Evolutionary conservation across 2,797 vertebrate species (phyloP).

Genomic region (Ctenosaura bakeri): DNA sequence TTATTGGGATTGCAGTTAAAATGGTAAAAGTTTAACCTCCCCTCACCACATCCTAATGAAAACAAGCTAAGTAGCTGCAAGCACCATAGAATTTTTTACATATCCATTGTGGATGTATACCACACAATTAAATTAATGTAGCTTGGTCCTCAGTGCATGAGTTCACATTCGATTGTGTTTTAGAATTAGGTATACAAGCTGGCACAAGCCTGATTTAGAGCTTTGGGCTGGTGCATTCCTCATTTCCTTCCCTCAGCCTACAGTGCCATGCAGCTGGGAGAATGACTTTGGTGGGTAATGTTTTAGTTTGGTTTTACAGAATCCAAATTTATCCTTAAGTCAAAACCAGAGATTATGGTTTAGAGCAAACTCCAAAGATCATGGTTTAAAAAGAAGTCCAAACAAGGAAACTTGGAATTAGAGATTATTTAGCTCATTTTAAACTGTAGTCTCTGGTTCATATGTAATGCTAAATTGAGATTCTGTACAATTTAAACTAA

Average conservation of each 20-base stretch:
- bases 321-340: neutral
- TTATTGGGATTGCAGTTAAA: neutral
- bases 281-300: neutral
- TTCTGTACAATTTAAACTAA: neutral
- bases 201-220: neutral
- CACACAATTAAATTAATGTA: neutral
- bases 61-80: neutral
- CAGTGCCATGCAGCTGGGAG: neutral
- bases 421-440: neutral
- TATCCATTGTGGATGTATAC: too few relatives aligned
- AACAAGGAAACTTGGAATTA: neutral
- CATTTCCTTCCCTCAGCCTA: neutral
- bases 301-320: neutral
- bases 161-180: neutral
- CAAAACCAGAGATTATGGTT: neutral
- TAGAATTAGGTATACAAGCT: neutral
- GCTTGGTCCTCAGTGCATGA: neutral
- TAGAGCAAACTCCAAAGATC: neutral
- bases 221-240: neutral
- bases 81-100: too few relatives aligned
- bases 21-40: neutral
- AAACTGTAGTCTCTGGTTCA: neutral
- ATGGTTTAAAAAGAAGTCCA: neutral
- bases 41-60: neutral
- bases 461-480: neutral